Conservation (phyloP, 2,113 vertebrate species). For the Phylloscopus trochilus region DNA sequence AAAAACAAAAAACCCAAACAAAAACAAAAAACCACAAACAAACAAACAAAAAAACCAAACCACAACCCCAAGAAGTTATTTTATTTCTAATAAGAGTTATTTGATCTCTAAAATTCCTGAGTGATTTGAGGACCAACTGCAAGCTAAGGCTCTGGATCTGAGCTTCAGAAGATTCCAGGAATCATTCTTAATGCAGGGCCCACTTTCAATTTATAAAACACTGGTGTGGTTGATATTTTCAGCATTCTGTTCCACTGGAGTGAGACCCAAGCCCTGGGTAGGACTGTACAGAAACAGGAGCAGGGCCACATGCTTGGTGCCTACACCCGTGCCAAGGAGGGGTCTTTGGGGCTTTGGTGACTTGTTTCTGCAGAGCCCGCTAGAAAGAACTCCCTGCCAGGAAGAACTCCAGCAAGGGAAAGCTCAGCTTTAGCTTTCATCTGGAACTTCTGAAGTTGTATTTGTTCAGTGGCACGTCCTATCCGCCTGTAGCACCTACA, state of each 20-base stretch:
- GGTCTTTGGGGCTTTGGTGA: background rate
- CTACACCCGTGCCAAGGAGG: accelerated
- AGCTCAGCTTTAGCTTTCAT: background rate
- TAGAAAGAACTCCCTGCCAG: background rate
- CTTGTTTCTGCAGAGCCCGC: background rate
- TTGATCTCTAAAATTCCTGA: background rate
- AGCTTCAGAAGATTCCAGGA: background rate
- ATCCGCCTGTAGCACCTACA: background rate
- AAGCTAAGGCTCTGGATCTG: background rate
- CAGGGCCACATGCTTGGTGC: background rate
- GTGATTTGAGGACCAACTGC: background rate
- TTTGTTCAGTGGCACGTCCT: background rate
- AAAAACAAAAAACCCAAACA: too few relatives aligned
- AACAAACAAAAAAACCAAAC: too few relatives aligned
- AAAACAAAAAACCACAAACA: too few relatives aligned
- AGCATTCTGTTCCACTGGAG: background rate
- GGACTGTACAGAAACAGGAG: background rate
- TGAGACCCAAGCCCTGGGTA: background rate
- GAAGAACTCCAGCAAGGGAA: background rate
- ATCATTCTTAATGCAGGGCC: background rate
- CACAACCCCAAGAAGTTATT: background rate
- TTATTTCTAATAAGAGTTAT: background rate
- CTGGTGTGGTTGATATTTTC: background rate
- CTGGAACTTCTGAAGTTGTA: background rate
- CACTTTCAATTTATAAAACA: background rate